A percentile compares a stretch with the other conserved stretches of the same genome.
Evolutionary conservation across 1,140 invertebrate species (phyloP).

Genomic region (Pomacea maculata): DNA sequence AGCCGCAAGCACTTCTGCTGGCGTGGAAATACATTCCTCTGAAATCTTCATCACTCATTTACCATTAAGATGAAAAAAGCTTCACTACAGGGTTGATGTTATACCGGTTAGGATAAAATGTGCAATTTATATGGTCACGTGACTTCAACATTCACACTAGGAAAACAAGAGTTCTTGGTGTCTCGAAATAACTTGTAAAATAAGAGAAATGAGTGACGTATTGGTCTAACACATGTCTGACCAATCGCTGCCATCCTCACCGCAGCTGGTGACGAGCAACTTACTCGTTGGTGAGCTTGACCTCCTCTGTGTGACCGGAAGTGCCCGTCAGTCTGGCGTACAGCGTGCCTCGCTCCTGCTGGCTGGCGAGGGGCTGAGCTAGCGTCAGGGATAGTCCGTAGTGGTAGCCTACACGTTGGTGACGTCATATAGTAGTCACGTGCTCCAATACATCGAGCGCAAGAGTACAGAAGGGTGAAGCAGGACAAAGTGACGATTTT

Average conservation of each 20-base stretch:
- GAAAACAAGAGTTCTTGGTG: no score
- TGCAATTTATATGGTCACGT: no score
- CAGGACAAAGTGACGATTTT: background rate
- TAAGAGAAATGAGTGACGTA: no score
- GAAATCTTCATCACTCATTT: no score
- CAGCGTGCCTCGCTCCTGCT: slow-evolving; percentile 40
- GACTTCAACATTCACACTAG: no score
- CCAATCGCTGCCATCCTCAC: no score
- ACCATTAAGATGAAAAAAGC: no score
- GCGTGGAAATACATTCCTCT: background rate
- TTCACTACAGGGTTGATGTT: no score
- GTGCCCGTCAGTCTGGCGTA: slow-evolving; percentile 37
- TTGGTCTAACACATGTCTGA: no score
- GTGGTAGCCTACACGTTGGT: slow-evolving; percentile 41
- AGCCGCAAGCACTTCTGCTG: background rate
- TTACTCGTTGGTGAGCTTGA: slow-evolving; percentile 35
- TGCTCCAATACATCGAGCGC: background rate
- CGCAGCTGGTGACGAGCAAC: background rate
- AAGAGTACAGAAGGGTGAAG: no score
- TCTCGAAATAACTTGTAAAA: no score
- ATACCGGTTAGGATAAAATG: no score
- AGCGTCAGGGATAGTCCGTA: slow-evolving; percentile 40
- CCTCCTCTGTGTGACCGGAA: slow-evolving; percentile 38
- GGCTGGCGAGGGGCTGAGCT: slow-evolving; percentile 22
- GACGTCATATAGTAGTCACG: background rate